These are phyloP conservation scores for Stichodactyla mertensii DNA, from an alignment of 64 coral and sea anemone genomes.

Conservation along the genomic window DNA sequence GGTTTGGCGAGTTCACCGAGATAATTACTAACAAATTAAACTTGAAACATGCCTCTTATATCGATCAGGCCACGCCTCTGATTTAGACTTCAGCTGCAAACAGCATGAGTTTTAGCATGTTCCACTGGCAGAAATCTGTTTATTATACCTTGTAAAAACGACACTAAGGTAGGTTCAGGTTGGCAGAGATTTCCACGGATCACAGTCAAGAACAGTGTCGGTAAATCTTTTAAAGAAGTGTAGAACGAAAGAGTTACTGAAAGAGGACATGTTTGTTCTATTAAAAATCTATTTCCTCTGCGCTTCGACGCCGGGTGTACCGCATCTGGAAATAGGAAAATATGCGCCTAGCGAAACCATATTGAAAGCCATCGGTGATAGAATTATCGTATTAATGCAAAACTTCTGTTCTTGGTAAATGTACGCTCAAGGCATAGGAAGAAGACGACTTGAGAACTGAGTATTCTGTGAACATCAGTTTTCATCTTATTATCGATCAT, in stretches of 20 bases:
- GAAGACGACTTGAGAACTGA: not conserved
- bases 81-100: slow-evolving; percentile 4
- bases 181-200: not conserved
- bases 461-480: not conserved
- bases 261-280: not conserved
- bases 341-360: not conserved
- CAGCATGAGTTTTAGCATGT: not conserved
- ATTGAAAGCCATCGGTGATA: not conserved
- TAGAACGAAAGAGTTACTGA: not conserved
- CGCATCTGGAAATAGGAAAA: not conserved
- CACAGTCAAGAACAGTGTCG: not conserved
- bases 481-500: slow-evolving; percentile 1
- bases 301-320: not conserved
- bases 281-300: slow-evolving; percentile 5
- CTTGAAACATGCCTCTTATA: slow-evolving; percentile 9
- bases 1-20: not conserved
- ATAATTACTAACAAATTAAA: slow-evolving; percentile 22
- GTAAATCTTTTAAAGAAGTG: not conserved
- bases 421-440: not conserved
- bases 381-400: not conserved
- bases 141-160: not conserved
- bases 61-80: slow-evolving; percentile 15
- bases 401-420: not conserved
- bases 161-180: not conserved
- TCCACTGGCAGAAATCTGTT: not conserved